phyloP scores from a whole-genome alignment of 2,113 vertebrate species.

The Hirundichthys speculiger region DNA sequence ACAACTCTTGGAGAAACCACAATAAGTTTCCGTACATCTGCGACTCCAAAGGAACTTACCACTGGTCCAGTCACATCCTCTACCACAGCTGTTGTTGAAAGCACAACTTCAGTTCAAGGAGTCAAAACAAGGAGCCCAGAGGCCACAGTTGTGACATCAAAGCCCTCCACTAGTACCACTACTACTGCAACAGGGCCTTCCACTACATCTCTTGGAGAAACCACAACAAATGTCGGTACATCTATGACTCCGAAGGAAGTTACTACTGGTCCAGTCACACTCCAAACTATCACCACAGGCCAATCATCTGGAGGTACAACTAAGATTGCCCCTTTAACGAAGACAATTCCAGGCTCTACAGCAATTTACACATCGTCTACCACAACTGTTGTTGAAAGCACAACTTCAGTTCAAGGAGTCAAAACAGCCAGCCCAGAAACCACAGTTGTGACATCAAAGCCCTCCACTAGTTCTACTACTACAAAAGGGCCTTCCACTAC shows the following conservation, averaged over 20 bases:
- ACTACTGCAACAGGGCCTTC: not conserved
- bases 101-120: not conserved
- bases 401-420: not conserved
- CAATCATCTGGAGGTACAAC: too few species aligned
- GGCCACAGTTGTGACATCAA: constrained; percentile 23
- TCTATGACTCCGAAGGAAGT: too few species aligned
- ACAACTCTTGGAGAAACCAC: not conserved
- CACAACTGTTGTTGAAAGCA: not conserved
- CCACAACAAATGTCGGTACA: not conserved
- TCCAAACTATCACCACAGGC: too few species aligned
- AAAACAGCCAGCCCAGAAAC: constrained; percentile 1
- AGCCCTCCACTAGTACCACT: not conserved
- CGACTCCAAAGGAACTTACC: not conserved
- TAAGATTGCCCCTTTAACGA: too few species aligned
- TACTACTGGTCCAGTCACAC: too few species aligned
- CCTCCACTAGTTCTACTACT: not conserved
- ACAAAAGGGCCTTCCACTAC: not conserved
- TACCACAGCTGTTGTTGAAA: constrained; percentile 13
- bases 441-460: not conserved
- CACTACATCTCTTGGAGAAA: not conserved
- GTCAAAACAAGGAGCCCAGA: not conserved
- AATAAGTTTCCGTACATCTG: not conserved
- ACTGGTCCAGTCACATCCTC: not conserved
- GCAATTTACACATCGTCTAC: not conserved
- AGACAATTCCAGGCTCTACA: too few species aligned